These are phyloP conservation scores for Calypte anna DNA, from an alignment of 2,113 vertebrate genomes.

Conservation along the genomic window DNA sequence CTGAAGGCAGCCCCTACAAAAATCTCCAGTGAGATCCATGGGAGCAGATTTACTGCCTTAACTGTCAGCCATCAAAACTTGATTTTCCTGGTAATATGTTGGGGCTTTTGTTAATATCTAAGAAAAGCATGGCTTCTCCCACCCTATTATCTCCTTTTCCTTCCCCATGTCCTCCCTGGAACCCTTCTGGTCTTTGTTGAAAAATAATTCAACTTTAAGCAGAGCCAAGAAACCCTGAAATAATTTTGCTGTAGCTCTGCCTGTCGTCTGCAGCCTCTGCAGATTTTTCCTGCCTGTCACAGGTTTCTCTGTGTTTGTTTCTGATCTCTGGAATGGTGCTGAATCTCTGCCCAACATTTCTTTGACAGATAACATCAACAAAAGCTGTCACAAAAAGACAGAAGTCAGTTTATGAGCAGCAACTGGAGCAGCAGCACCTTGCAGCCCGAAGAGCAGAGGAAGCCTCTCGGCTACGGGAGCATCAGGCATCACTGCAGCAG, in stretches of 20 bases:
- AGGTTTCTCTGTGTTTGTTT: neutral
- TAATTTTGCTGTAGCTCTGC: neutral
- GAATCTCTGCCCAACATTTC: neutral
- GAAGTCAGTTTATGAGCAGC: slow-evolving; percentile 85
- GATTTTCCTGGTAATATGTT: neutral
- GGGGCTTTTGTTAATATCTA: neutral
- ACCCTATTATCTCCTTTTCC: neutral
- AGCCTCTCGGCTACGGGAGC: slow-evolving; percentile 76
- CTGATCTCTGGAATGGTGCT: neutral
- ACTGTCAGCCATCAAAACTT: neutral
- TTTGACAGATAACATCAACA: slow-evolving; percentile 40
- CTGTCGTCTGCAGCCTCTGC: neutral
- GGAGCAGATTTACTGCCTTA: neutral
- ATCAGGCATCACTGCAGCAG: slow-evolving; percentile 81
- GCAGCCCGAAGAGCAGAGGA: slow-evolving; percentile 79
- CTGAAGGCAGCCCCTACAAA: neutral
- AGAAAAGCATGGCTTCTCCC: neutral
- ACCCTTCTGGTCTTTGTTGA: neutral
- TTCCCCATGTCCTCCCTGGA: neutral
- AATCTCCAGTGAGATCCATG: neutral
- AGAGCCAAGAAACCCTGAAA: neutral
- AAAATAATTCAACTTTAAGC: neutral
- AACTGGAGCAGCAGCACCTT: slow-evolving; percentile 88
- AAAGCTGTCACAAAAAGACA: slow-evolving; percentile 7
- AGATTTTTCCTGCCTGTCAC: neutral